Base-by-base conservation (phyloP, 2,797 vertebrate species). In the Alfaro cultratus region DNA sequence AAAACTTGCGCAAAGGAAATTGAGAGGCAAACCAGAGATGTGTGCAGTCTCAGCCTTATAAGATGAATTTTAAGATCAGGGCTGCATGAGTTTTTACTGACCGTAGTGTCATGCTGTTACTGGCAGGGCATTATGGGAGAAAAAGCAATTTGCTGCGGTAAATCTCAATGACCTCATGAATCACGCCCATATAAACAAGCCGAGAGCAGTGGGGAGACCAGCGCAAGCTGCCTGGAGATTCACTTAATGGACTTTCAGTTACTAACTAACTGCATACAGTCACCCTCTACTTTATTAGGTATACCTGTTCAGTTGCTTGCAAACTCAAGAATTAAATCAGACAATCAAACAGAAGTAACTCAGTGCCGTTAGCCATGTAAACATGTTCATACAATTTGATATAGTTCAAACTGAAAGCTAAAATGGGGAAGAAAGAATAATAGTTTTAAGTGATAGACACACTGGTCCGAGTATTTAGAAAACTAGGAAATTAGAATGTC, bases 71-170 rank as follows among this genome's bases (percentile, higher is more conserved):
- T 78, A 91, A 85, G 87, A 84, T 84, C 76, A 41, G 81, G 79
- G 45, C 75, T 77, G 82, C 60, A 46, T 83, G 84, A 88, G 84
- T 88, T 89, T 92, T 81, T 15, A 75, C 86, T 83, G 87, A 87
- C 87, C 86, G 75, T 89, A 87, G 91, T 87, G 91, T 87, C 76
- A 81, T 78, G 81, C 86, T 80, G 87, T 91, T 91, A 90, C 80
- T 73, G 89, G 86, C 76, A 0, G 81, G 86, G 86, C 86, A 92
- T 92, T 90, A 89, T 92, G 92, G 92, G 86, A 83, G 78, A 91
- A 78, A 92, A 94, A 92, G 92, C 92, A 93, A 93, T 94, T 94
- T 95, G 86, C 90, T 79, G 88, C 82, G 43, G 91, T 84, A 70
- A 88, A 85, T 88, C 93, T 92, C 89, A 88, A 92, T 88, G 93